Evolutionary conservation across 2,888 invertebrate species (phyloP).

Genomic region (Drosophila meridionalis): DNA sequence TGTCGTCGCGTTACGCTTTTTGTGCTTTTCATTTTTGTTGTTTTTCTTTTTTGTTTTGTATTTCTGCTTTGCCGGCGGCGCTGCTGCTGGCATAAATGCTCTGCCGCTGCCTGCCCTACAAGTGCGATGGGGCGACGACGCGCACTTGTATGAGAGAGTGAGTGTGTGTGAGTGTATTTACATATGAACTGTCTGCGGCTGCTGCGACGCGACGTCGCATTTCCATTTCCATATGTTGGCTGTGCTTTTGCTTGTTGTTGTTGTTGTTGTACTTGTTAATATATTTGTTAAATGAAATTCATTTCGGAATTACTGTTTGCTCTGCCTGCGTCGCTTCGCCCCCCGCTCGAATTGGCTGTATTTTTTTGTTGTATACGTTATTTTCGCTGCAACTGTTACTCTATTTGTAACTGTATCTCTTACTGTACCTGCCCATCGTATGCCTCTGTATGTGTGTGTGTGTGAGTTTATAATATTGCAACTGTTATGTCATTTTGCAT

Average conservation of each 20-base stretch:
- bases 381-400: conserved; percentile 5
- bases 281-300: conserved; percentile 82
- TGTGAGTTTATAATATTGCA: conserved; percentile 55
- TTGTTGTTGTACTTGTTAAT: conserved; percentile 77
- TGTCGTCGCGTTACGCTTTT: conserved; percentile 66
- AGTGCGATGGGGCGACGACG: conserved; percentile 64
- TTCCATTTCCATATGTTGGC: conserved; percentile 79
- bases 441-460: not conserved
- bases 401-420: not conserved
- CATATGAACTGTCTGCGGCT: conserved; percentile 62
- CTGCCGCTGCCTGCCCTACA: conserved; percentile 68
- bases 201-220: conserved; percentile 57
- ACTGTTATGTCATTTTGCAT: conserved; percentile 66
- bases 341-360: conserved; percentile 14
- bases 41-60: conserved; percentile 59
- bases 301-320: conserved; percentile 76
- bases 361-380: conserved; percentile 15
- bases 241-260: conserved; percentile 58
- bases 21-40: conserved; percentile 66
- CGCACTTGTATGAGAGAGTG: conserved; percentile 15
- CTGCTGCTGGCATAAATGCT: conserved; percentile 72
- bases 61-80: conserved; percentile 59
- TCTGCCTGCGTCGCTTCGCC: conserved; percentile 2
- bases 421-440: not conserved
- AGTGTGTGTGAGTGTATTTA: conserved; percentile 37